Base-by-base conservation (phyloP, 2,797 vertebrate genomes). In the Bradypodion ventrale region DNA sequence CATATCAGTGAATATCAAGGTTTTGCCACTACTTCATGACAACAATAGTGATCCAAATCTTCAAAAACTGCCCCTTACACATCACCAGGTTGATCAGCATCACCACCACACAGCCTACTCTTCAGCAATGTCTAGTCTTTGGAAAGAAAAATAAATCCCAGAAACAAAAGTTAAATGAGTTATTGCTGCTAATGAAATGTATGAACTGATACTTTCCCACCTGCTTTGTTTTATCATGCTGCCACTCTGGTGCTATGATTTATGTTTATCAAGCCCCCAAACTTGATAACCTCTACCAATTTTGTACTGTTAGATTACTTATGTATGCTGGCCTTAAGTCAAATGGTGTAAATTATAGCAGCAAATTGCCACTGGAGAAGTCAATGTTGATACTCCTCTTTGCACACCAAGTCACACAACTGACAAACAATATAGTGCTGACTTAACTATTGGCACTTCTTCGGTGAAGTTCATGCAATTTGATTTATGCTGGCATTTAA, bases 1-100 rank as follows among this genome's bases (percentile, higher is more conserved):
- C 87, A 82, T 74, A 83, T 81, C 27, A 16, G 78, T 76, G 5
- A 65, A 77, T 3, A 72, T 1, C 27, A 60, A 82, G 42, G 12
- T 49, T 16, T 23, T 46, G 32, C 35, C 40, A 62, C 16, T 69
- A n/a, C 29, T 69, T 25, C 65, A 73, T 15, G 23, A 59, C 23
- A 68, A 37, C 19, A 81, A 40, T 46, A 49, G 13, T 2, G n/a
- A 65, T 21, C 19, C 13, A 37, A 46, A 40, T 27, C 10, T 40
- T 80, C 27, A 6, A 49, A 66, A 49, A 56, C 52, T 56, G 52
- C 15, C 52, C 21, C 52, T 19, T 56, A 56, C 52, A 56, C 52
- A 56, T 21, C 46, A 49, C 12, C 40, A 35, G 21, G 5, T 3
- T 25, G 56, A 74, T 62, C 21, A 37, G 70, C 32, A 10, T 46